Evolutionary conservation across 2,797 vertebrate genomes (phyloP), one percentile per base, ranked within the genome.

Genomic region (Myotis planiceps): DNA sequence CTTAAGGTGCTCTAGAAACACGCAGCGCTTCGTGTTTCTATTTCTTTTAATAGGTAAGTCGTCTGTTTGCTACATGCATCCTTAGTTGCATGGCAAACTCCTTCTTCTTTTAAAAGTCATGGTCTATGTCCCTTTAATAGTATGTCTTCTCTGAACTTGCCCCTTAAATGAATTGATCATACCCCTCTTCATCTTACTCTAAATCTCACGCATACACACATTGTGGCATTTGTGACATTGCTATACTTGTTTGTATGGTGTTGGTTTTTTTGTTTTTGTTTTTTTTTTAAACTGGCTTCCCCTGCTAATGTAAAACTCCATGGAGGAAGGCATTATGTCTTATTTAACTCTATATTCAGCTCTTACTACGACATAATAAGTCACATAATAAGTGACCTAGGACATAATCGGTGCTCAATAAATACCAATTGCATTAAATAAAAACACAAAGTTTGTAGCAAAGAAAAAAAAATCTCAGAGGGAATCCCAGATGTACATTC

Each of bases 401-500:
- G 12, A 78, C 13, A 66, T 53, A 68, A 78, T 16, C 74, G 9
- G 14, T 82, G 47, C 14, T 92, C 51, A 69, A 58, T 68, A 90
- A 72, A 25, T 68, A 78, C 15, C n/a, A 63, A 74, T 2, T 68
- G 58, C 90, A 69, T 58, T 79, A 45, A 93, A 19, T 42, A 79
- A 74, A 42, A 88, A 68, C 47, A 91, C 18, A n/a, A 42, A 83
- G 14, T 60, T 47, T 65, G 75, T 94, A 42, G 69, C 4, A 85
- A 80, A 71, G 21, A 32, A 87, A 88, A 89, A 82, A 66, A 60
- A 71, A 87, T 84, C 49, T 78, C 27, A 88, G 60, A 87, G 78
- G 45, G 39, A 88, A 72, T 1, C 45, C 25, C 63, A 63, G 42
- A 47, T 75, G 37, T 15, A 47, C 8, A 84, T 58, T 51, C 37